Evolutionary conservation across 2,888 invertebrate genomes (phyloP), one percentile per base, ranked within the genome.

Genomic region (Dimorphilus gyrociliatus): DNA sequence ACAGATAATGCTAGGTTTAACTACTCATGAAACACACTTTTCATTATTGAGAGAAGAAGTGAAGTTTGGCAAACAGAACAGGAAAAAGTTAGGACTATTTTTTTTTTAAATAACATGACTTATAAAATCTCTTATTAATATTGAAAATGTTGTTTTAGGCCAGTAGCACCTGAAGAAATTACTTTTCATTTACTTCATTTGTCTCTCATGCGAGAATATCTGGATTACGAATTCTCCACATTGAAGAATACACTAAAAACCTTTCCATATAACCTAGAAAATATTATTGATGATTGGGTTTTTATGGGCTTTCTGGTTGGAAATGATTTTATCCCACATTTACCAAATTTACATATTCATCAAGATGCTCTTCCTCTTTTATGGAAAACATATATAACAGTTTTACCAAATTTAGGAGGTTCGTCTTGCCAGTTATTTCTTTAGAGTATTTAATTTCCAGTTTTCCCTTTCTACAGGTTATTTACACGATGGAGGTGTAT

Each of bases 251-350:
- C 29, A 25, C 7, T 23, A 25, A 6, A 16, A 12, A 7, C 72
- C 0, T 84, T 90, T 60, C 61, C 67, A 1, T 90, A 73, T 59
- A 77, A 88, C 57, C 69, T 90, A 45, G 86, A 92, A 54, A 75
- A 76, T 40, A 73, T 97, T 31, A 84, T 94, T 16, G 94, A 97
- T 55, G 94, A 97, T 60, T 97, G 94, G 92, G 78, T 94, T 17
- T 62, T 94, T 13, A 85, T 94, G 85, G 85, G 88, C 1, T 92
- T 92, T 60, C 65, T 94, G 16, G 82, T 94, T 8, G 94, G 94
- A 8, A 39, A 97, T 56, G 94, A 97, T 64, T 97, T 97, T 63
- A 81, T 97, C 48, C 94, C 94, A 1, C 75, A 90, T 67, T 68
- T 94, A 40, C 94, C 94, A 2, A 77, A 86, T 61, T 71, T 97